phyloP scores from a whole-genome alignment of 92 coral and sea anemone genomes.

The Pocillopora grandis region DNA sequence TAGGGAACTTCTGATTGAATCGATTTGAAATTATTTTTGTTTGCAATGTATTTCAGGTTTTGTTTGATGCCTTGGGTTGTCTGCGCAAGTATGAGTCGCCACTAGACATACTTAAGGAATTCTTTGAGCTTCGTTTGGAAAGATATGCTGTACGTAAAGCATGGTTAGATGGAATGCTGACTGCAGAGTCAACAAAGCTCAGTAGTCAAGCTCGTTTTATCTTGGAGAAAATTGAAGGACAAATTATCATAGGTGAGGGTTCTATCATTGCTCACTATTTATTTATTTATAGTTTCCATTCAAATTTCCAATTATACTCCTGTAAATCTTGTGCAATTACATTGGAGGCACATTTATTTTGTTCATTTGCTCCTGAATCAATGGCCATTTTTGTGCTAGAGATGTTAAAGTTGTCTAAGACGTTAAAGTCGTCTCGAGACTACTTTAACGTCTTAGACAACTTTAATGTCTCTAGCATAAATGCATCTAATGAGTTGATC shows the following conservation, averaged over 20 bases:
- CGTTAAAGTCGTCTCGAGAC: too few species aligned
- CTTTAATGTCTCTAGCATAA: too few species aligned
- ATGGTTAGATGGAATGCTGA: constrained; percentile 88
- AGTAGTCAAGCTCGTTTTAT: constrained; percentile 92
- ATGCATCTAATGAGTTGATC: too few species aligned
- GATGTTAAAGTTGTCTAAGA: too few species aligned
- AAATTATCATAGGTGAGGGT: constrained; percentile 77
- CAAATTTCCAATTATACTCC: too few species aligned
- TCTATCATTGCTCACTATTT: too few species aligned
- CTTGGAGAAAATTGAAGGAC: constrained; percentile 94
- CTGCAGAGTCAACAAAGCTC: constrained; percentile 83
- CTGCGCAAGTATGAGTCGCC: constrained; percentile 85
- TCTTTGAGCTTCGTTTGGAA: constrained; percentile 80
- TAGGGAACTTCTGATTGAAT: too few species aligned
- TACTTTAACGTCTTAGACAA: too few species aligned
- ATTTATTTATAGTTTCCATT: background rate
- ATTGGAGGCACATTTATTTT: too few species aligned
- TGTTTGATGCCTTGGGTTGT: constrained; percentile 91
- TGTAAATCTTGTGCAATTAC: background rate
- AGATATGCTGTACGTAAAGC: constrained; percentile 83
- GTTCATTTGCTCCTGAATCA: too few species aligned
- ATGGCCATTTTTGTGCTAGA: too few species aligned
- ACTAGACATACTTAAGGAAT: constrained; percentile 68
- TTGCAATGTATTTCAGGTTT: constrained; percentile 50
- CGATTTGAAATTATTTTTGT: too few species aligned